A percentile compares a stretch with the other conserved stretches of the same genome.
Evolutionary conservation across 2,113 vertebrate species (phyloP).

Genomic region (Telmatochromis sp.): DNA sequence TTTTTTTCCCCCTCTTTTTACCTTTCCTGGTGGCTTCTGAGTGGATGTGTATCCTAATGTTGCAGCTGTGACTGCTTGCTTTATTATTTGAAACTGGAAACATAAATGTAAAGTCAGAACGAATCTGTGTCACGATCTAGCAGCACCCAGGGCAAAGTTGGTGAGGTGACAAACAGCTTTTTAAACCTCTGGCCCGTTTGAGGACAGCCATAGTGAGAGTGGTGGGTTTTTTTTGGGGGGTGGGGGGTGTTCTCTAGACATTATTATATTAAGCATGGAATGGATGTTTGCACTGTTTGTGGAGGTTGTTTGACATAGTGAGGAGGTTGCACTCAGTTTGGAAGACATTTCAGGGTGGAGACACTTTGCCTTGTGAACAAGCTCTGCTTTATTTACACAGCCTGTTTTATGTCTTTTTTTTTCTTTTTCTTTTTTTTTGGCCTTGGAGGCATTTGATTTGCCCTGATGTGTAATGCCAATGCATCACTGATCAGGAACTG

Average conservation of each 20-base stretch:
- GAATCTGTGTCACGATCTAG: background rate
- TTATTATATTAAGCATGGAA: conserved; percentile 8
- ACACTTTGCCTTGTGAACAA: conserved; percentile 37
- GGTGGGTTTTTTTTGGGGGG: background rate
- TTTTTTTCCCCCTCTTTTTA: background rate
- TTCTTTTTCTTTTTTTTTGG: background rate
- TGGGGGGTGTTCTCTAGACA: background rate
- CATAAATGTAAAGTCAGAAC: background rate
- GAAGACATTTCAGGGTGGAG: background rate
- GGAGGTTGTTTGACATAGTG: background rate
- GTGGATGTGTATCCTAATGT: conserved; percentile 13
- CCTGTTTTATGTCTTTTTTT: conserved; percentile 7
- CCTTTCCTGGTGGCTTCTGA: background rate
- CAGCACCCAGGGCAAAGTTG: background rate
- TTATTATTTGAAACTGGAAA: conserved; percentile 47
- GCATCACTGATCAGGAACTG: conserved; percentile 47
- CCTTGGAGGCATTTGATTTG: conserved; percentile 20
- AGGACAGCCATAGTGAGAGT: background rate
- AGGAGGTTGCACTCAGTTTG: background rate
- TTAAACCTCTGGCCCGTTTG: background rate
- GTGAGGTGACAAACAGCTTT: background rate
- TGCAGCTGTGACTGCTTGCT: conserved; percentile 20
- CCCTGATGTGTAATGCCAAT: conserved; percentile 32
- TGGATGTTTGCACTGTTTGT: conserved; percentile 19
- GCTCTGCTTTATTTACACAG: conserved; percentile 17